A percentile compares a stretch with the other conserved stretches of the same genome.
phyloP scores from a whole-genome alignment of 2,113 vertebrate species.

The Cochlearius cochlearius region DNA sequence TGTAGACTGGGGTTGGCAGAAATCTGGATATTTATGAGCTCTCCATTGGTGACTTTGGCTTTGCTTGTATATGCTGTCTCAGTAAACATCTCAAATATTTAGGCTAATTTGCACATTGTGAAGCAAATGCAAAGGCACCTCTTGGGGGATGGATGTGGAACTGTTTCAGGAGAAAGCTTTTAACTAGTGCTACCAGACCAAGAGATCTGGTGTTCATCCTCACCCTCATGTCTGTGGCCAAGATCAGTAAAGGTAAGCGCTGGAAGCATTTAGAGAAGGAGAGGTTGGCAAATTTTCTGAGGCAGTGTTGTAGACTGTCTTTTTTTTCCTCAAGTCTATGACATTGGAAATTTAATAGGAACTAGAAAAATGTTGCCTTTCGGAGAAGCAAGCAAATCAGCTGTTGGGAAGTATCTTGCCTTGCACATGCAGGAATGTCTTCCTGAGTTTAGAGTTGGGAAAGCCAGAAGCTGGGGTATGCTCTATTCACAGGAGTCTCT shows the following conservation, averaged over 20 bases:
- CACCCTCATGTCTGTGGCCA: neutral
- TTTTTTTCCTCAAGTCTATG: neutral
- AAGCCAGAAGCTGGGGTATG: neutral
- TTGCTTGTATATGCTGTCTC: neutral
- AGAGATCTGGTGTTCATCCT: neutral
- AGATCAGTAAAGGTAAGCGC: neutral
- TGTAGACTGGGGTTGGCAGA: neutral
- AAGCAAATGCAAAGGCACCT: neutral
- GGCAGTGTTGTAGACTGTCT: neutral
- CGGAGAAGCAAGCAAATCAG: neutral
- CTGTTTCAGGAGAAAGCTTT: neutral
- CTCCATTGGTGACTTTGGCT: neutral
- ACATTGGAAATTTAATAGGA: neutral
- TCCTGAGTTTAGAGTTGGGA: neutral
- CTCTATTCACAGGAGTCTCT: neutral
- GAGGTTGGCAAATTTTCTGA: neutral
- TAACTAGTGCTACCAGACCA: neutral
- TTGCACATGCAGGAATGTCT: neutral
- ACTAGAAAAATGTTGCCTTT: neutral
- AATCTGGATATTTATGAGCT: neutral
- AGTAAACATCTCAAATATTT: neutral
- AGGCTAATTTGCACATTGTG: neutral
- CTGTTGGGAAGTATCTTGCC: neutral
- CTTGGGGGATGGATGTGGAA: neutral
- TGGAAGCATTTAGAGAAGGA: neutral